A percentile compares a stretch with the other conserved stretches of the same genome.
Conservation (phyloP, 2,797 vertebrate genomes). For the Vespertilio murinus region DNA sequence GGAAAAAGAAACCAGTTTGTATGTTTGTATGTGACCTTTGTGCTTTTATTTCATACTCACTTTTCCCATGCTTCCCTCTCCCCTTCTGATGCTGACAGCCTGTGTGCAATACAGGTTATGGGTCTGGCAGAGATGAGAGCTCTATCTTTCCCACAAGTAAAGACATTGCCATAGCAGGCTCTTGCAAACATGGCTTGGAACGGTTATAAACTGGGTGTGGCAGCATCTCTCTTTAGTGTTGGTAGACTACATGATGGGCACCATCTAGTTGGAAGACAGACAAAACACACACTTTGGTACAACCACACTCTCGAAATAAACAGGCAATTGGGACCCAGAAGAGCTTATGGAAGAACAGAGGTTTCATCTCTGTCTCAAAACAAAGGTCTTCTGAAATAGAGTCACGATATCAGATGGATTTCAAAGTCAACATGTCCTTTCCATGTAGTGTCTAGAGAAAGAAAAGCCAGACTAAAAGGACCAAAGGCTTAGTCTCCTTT, state of each 20-base stretch:
- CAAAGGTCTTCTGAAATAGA: conserved; percentile 18
- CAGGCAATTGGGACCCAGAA: not conserved
- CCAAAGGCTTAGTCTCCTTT: not conserved
- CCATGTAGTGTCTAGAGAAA: not conserved
- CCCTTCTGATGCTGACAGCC: not conserved
- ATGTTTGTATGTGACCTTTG: not conserved
- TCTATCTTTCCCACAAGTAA: not conserved
- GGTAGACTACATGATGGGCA: not conserved
- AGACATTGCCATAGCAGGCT: not conserved
- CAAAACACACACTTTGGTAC: not conserved
- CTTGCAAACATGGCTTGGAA: not conserved
- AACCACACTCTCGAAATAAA: not conserved
- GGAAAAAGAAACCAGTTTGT: not conserved
- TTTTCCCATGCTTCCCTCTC: not conserved
- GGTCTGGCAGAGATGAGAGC: not conserved
- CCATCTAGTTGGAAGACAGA: not conserved
- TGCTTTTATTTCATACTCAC: not conserved
- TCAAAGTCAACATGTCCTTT: not conserved
- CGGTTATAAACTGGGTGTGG: not conserved
- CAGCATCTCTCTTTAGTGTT: not conserved
- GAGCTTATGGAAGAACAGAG: not conserved
- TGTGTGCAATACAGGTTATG: not conserved
- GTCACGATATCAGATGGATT: not conserved
- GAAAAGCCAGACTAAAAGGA: not conserved
- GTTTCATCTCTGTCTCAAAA: not conserved